Base-by-base conservation (phyloP, 2,113 vertebrate species). In the Cichladusa arquata region DNA sequence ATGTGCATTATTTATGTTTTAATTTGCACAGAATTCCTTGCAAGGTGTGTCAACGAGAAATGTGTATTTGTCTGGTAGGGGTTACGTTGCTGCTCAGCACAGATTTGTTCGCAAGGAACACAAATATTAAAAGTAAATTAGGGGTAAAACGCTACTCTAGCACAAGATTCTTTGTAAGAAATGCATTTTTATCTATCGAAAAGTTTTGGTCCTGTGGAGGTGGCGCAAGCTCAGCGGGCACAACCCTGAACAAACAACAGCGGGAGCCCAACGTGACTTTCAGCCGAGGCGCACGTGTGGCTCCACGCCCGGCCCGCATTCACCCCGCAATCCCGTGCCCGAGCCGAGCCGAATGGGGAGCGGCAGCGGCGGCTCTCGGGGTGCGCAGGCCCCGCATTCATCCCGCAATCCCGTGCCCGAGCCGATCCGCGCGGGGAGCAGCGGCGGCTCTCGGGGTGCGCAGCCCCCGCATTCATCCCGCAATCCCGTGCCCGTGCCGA, bases 211-310 rank as follows among this genome's bases (percentile, higher is more conserved):
- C 1, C 29, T 3, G 9, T 0, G 28, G 31, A 10, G 26, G 5
- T 15, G 31, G 16, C 12, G 5, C 23, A 6, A 24, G 17, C 17
- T 13, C 12, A 17, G 10, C 0, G 8, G 45, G 1, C 33, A 31
- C 76, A 79, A 22, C 16, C 45, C 34, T 3, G 81, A 6, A 9
- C 38, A 20, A 28, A 47, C 64, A 38, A 26, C 45, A 29, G 36
- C 14, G 0, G 8, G 4, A 14, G 31, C 31, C 13, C 31, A 69
- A 16, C 0, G 17, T 1, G 74, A 5, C 6, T 4, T 3, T 4
- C n/a, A 0, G 13, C 8, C 29, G 25, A 17, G n/a, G 24, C 74
- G 36, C 19, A n/a, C 34, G 4, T 8, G 60, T 1, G 5, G 1
- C 4, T 2, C 6, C 66, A 9, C 4, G 45, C 20, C 10, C 4